A percentile compares a stretch with the other conserved stretches of the same genome.
These are phyloP conservation scores for Diabrotica balteata DNA, from an alignment of 2,888 invertebrate genomes.

Conservation along the genomic window DNA sequence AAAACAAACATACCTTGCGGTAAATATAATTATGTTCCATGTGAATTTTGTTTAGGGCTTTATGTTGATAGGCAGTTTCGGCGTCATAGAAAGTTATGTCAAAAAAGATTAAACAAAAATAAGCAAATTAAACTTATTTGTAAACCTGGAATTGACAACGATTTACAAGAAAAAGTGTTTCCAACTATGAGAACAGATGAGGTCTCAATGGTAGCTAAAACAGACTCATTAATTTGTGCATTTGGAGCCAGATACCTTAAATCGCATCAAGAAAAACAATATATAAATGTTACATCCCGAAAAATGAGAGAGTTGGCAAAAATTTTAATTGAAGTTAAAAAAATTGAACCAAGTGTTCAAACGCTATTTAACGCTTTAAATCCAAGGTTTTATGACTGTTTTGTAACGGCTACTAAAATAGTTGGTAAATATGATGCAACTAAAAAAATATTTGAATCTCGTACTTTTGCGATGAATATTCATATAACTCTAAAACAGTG, in stretches of 20 bases:
- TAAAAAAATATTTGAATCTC: constrained; percentile 1
- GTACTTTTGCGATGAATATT: constrained; percentile 22
- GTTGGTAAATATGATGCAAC: constrained; percentile 7
- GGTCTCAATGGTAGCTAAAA: constrained; percentile 1
- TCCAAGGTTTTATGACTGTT: constrained; percentile 7
- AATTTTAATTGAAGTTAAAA: constrained; percentile 33
- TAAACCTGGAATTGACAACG: not conserved
- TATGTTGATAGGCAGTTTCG: not conserved
- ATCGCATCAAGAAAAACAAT: constrained; percentile 32
- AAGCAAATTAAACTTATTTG: not conserved
- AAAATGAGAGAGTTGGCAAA: constrained; percentile 24
- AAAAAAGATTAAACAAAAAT: not conserved
- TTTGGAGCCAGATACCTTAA: constrained; percentile 36
- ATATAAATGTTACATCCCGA: constrained; percentile 6
- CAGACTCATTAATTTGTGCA: constrained; percentile 32
- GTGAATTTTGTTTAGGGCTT: not conserved
- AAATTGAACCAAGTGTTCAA: constrained; percentile 20
- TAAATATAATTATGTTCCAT: not conserved
- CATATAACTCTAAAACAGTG: constrained; percentile 24
- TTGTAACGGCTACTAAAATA: constrained; percentile 8
- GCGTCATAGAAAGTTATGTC: not conserved
- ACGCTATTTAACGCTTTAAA: constrained; percentile 13
- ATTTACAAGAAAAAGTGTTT: not conserved
- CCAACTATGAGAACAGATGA: not conserved
- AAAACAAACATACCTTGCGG: not conserved